Evolutionary conservation across 2,888 invertebrate species (phyloP), one percentile per base, ranked within the genome.

Genomic region (Caenorhabditis afra): DNA sequence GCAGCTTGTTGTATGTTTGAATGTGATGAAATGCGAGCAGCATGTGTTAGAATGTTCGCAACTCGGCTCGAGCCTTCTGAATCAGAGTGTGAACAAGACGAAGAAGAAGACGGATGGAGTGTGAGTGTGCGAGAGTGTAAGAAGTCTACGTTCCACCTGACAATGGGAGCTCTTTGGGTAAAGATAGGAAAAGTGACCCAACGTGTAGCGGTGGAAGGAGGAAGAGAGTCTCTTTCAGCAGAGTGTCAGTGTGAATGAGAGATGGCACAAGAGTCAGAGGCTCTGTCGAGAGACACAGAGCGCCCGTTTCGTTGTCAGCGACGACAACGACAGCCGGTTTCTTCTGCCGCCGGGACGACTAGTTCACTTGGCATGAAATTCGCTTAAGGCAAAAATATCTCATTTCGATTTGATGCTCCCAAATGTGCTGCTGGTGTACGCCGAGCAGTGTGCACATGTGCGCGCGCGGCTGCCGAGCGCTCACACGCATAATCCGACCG

Each of bases 21-120:
- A 71, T 70, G 77, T 77, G 77, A 71, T 77, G 77, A 77, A 77
- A 77, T 61, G 76, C 55, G 45, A 66, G 74, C 47, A 39, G 76
- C 76, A 77, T 77, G 68, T 77, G 76, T 70, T 52, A 58, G 53
- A 70, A 66, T 57, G 55, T 57, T 66, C 66, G 49, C 44, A 29
- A 14, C 4, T n/a, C 41, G 59, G 68, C 44, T 58, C 68, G 50
- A 39, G 39, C 23, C 7, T 29, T 29, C 7, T 10, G 45, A 67
- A 49, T 29, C 44, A 22, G 23, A 22, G 39, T 49, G 59, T 29
- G 39, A 53, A 59, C 11, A 35, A 66, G 22, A 59, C n/a, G 14
- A 49, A 75, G 64, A 49, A 55, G 64, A 29, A 29, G 29, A 29
- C 29, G 29, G 29, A 7, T 29, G 29, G 29, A 5, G 29, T 29